phyloP scores from a whole-genome alignment of 2,888 invertebrate species.

The Calliphora vomitoria region DNA sequence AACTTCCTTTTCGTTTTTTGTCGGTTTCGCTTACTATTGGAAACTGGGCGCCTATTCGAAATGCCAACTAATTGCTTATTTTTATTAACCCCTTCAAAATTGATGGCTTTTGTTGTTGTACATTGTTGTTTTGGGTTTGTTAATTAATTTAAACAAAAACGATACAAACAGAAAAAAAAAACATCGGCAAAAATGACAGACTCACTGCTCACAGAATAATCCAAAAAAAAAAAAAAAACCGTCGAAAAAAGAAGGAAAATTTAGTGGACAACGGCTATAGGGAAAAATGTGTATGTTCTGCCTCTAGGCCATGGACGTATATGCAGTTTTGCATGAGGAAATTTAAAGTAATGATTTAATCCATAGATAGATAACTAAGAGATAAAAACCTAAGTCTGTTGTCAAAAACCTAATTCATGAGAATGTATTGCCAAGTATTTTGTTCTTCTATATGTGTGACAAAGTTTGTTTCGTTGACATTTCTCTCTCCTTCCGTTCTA shows the following conservation, averaged over 20 bases:
- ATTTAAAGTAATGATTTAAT: no score
- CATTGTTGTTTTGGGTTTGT: constrained; percentile 78
- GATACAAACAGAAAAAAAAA: constrained; percentile 66
- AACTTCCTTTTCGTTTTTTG: constrained; percentile 63
- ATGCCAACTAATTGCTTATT: constrained; percentile 79
- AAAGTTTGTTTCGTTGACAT: no score
- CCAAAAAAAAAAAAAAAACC: constrained; percentile 5
- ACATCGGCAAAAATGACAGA: constrained; percentile 60
- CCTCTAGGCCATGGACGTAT: not conserved
- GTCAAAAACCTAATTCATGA: no score
- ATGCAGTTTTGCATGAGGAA: not conserved
- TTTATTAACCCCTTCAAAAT: constrained; percentile 83
- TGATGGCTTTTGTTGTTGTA: constrained; percentile 66
- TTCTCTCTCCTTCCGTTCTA: no score
- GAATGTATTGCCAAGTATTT: no score
- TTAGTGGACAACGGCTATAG: constrained; percentile 32
- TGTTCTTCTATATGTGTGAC: no score
- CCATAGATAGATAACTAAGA: no score
- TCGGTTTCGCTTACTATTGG: constrained; percentile 56
- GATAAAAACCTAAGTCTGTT: no score
- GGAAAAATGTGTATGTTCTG: constrained; percentile 2
- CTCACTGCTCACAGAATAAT: constrained; percentile 61
- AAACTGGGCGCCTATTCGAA: constrained; percentile 77
- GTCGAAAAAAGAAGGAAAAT: constrained; percentile 29
- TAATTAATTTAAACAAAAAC: constrained; percentile 80